Evolutionary conservation across 2,888 invertebrate species (phyloP).

Genomic region (Drosophila melanocephala): DNA sequence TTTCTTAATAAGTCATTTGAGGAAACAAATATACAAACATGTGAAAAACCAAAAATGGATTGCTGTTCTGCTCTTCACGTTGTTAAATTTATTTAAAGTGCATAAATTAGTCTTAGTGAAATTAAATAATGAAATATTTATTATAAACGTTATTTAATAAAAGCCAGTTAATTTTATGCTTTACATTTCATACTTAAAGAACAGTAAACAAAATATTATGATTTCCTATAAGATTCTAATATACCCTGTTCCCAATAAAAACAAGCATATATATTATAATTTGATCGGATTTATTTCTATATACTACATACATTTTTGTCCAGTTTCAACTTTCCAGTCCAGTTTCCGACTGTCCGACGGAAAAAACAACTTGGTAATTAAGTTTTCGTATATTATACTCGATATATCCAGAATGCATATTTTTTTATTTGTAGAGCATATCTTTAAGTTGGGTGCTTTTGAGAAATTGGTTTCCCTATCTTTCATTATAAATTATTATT

Average conservation of each 20-base stretch:
- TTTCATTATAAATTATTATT: too few relatives aligned
- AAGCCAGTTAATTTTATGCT: background rate
- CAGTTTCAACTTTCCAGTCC: background rate
- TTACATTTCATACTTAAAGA: background rate
- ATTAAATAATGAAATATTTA: background rate
- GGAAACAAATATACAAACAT: background rate
- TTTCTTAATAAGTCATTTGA: background rate
- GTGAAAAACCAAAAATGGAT: background rate
- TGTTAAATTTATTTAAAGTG: background rate
- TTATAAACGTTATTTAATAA: background rate
- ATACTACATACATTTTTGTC: background rate
- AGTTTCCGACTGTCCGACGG: background rate
- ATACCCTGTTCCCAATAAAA: background rate
- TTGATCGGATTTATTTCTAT: background rate
- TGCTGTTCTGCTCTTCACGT: background rate
- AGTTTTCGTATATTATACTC: background rate
- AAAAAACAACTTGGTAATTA: background rate
- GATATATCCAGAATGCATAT: background rate
- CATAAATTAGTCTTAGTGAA: background rate
- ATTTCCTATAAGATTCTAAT: background rate
- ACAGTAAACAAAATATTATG: background rate
- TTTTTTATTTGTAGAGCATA: background rate
- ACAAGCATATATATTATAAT: background rate
- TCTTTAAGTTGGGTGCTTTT: background rate
- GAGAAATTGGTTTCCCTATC: background rate